Percentiles rank a stretch among this genome's conserved stretches.
phyloP scores from a whole-genome alignment of 2,113 vertebrate genomes.

The Chloroceryle aenea region DNA sequence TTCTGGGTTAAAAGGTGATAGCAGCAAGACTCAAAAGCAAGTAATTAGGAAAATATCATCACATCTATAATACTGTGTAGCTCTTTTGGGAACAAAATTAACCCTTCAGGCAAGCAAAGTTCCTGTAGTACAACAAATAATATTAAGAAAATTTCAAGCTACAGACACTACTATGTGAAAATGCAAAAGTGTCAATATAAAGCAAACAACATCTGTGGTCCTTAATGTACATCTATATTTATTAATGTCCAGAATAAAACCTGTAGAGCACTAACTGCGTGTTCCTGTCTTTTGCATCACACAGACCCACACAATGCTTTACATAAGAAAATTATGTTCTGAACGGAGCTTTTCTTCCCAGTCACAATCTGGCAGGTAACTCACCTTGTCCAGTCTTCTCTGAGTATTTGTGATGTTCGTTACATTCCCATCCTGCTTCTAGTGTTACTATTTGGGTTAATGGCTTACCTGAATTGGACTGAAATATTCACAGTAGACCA shows the following conservation, averaged over 20 bases:
- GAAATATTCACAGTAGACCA: neutral
- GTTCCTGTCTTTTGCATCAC: neutral
- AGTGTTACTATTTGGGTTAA: neutral
- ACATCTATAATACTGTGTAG: neutral
- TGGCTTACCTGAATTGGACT: neutral
- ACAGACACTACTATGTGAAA: neutral
- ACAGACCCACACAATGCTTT: neutral
- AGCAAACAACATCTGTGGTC: neutral
- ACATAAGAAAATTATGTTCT: neutral
- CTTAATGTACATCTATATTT: neutral
- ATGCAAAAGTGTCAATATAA: neutral
- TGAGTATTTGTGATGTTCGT: neutral
- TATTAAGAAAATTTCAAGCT: neutral
- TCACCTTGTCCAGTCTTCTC: neutral
- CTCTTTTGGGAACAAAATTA: neutral
- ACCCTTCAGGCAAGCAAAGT: neutral
- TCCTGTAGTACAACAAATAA: neutral
- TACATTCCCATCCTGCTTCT: neutral
- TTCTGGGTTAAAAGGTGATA: neutral
- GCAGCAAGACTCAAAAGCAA: neutral
- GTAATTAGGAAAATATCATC: neutral
- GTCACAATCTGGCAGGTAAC: neutral
- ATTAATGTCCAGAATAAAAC: neutral
- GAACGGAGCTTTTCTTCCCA: neutral
- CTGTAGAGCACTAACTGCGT: neutral